Conservation (phyloP, 2,797 vertebrate genomes). For the Oceanodroma leucorhoa region DNA sequence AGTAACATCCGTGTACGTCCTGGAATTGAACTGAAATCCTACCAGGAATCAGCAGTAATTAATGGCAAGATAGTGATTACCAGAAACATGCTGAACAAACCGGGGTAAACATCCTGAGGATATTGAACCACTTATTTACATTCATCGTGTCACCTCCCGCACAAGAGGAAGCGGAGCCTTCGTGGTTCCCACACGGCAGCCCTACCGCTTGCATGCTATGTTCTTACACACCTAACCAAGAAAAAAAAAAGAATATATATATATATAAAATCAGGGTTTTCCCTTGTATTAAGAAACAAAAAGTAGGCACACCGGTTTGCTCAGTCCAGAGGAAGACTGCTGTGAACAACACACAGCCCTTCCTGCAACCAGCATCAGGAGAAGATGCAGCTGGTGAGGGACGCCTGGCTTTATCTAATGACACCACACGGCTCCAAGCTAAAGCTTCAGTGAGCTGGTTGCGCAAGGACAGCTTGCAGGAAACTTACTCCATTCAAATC, state of each 20-base stretch:
- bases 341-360: fast-evolving
- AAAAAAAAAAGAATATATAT: not conserved
- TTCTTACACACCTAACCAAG: not conserved
- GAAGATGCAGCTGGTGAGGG: not conserved
- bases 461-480: not conserved
- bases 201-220: not conserved
- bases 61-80: not conserved
- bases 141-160: not conserved
- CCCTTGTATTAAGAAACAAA: not conserved
- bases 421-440: not conserved
- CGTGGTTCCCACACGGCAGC: not conserved
- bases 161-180: not conserved
- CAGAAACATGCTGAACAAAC: not conserved
- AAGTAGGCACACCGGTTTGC: not conserved
- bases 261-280: not conserved
- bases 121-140: not conserved
- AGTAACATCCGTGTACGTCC: fast-evolving
- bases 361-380: not conserved
- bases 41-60: not conserved
- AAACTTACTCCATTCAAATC: not conserved
- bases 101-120: not conserved
- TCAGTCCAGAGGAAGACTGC: not conserved
- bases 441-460: not conserved
- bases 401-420: fast-evolving
- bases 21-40: not conserved